Conservation (phyloP, 2,797 vertebrate genomes). For the Squalus acanthias region DNA sequence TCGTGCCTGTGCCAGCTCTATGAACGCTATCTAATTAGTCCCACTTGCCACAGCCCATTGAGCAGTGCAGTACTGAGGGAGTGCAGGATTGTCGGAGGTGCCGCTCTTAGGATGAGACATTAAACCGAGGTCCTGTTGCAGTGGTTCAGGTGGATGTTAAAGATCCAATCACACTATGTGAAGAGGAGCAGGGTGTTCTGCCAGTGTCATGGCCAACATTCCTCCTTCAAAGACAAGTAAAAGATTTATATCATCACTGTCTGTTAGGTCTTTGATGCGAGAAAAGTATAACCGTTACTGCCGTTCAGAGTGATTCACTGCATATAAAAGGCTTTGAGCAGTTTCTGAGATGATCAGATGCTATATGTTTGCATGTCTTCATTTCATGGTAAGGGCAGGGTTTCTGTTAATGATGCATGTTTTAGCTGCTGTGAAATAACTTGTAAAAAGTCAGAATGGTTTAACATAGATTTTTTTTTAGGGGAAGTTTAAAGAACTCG, state of each 20-base stretch:
- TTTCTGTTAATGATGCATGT: neutral
- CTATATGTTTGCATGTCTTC: neutral
- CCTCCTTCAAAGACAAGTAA: neutral
- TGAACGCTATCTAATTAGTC: neutral
- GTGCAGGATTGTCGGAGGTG: neutral
- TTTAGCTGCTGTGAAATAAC: constrained; percentile 21
- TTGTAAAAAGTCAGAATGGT: neutral
- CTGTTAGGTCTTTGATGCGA: neutral
- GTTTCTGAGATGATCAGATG: neutral
- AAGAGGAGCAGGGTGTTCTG: neutral
- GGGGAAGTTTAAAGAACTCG: constrained; percentile 90
- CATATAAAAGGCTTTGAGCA: neutral
- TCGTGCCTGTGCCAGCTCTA: neutral
- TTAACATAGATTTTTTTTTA: constrained; percentile 45
- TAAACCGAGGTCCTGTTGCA: neutral
- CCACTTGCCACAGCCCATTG: neutral
- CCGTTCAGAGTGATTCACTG: neutral
- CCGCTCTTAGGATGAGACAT: neutral
- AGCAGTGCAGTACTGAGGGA: neutral
- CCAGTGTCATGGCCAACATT: neutral
- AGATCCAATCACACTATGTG: neutral
- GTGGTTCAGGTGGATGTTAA: neutral
- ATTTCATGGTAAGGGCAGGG: neutral
- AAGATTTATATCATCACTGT: neutral
- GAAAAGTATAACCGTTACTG: neutral